Conservation (phyloP, 2,113 vertebrate genomes). For the Vidua macroura region DNA sequence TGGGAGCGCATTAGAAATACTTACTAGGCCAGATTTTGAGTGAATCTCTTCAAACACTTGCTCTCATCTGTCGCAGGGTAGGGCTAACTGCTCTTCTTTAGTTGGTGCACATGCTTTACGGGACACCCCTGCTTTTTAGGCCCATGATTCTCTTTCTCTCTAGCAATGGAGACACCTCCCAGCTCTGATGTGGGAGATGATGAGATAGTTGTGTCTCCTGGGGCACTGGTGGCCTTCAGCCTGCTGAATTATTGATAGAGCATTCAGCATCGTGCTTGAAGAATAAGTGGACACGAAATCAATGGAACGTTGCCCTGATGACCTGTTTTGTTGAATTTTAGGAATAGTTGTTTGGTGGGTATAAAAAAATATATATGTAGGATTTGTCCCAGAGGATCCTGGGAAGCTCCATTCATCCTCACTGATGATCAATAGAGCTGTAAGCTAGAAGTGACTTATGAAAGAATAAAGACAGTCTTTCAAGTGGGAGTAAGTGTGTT, state of each 20-base stretch:
- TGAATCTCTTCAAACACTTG: not conserved
- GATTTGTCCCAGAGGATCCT: conserved; percentile 69
- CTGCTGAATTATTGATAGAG: conserved; percentile 70
- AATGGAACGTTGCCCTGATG: conserved; percentile 66
- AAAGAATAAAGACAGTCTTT: conserved; percentile 66
- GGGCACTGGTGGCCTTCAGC: conserved; percentile 45
- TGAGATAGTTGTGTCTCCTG: conserved; percentile 33
- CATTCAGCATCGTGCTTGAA: conserved; percentile 57
- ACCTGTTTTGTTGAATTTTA: conserved; percentile 71
- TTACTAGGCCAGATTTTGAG: not conserved
- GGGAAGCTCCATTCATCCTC: conserved; percentile 70
- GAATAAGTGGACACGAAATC: conserved; percentile 69
- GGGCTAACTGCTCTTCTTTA: not conserved
- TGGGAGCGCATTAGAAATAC: not conserved
- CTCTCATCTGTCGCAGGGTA: not conserved
- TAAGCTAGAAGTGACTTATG: conserved; percentile 68
- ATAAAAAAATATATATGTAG: conserved; percentile 68
- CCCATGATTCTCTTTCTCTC: not conserved
- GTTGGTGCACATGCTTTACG: not conserved
- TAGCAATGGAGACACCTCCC: not conserved
- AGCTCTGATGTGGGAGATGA: conserved; percentile 24
- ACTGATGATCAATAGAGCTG: conserved; percentile 59
- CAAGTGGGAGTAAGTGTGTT: conserved; percentile 54
- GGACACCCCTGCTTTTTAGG: not conserved
- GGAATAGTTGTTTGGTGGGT: conserved; percentile 67